Evolutionary conservation across 2,888 invertebrate genomes (phyloP).

Genomic region (Sphaeridia pumilis): DNA sequence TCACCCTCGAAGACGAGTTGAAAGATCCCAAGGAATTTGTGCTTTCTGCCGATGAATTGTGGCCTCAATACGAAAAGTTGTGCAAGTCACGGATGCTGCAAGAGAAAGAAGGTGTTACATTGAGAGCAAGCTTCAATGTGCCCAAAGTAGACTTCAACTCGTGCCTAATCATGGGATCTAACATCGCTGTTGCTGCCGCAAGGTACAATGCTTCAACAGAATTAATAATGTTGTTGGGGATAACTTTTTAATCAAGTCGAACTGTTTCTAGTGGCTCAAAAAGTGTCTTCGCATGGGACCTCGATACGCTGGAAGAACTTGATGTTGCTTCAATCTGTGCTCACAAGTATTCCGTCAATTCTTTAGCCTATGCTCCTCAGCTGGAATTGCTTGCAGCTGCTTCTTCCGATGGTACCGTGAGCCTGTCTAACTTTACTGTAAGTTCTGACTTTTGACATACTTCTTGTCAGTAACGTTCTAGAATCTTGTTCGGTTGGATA

Average conservation of each 20-base stretch:
- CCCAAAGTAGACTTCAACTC: constrained; percentile 35
- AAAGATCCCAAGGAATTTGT: constrained; percentile 25
- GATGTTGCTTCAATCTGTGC: constrained; percentile 30
- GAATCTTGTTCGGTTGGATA: not conserved
- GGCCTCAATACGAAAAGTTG: constrained; percentile 34
- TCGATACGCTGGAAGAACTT: constrained; percentile 28
- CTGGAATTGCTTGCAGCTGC: constrained; percentile 48
- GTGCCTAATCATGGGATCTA: constrained; percentile 28
- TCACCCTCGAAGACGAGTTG: constrained; percentile 48
- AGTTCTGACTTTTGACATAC: no score
- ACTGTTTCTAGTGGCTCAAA: constrained; percentile 34
- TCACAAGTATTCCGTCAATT: constrained; percentile 52
- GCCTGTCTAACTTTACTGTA: constrained; percentile 29
- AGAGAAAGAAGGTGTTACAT: constrained; percentile 32
- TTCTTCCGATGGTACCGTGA: constrained; percentile 52
- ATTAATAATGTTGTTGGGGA: no score
- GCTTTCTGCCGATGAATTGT: constrained; percentile 29
- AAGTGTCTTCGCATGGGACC: constrained; percentile 33
- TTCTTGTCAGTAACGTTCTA: not conserved
- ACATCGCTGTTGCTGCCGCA: constrained; percentile 30
- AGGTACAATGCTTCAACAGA: constrained; percentile 24
- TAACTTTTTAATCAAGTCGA: no score
- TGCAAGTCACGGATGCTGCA: constrained; percentile 35
- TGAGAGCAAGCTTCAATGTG: constrained; percentile 28
- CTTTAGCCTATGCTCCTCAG: constrained; percentile 52